Evolutionary conservation across 2,113 vertebrate species (phyloP).

Genomic region (Muscicapa adusta): DNA sequence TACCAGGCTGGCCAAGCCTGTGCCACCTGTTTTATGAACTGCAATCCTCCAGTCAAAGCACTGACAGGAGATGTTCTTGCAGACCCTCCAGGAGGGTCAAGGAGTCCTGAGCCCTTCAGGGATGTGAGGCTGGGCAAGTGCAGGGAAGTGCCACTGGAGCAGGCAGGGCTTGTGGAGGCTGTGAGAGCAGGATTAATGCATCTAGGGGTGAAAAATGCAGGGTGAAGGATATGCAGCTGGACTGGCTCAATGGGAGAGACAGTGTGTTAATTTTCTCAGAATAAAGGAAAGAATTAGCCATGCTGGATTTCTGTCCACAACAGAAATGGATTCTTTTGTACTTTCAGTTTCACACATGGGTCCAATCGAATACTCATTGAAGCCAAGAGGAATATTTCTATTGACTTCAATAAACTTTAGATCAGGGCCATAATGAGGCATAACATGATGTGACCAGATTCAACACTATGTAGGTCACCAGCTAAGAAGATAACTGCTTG

Average conservation of each 20-base stretch:
- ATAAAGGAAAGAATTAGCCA: background rate
- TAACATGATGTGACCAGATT: slow-evolving; percentile 11
- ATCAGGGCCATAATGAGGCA: slow-evolving; percentile 46
- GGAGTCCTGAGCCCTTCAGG: background rate
- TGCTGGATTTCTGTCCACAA: background rate
- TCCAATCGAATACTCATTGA: slow-evolving; percentile 32
- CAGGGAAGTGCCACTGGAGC: background rate
- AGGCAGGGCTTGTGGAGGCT: background rate
- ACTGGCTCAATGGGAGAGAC: background rate
- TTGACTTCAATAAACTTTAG: slow-evolving; percentile 50
- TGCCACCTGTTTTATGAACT: rapidly evolving
- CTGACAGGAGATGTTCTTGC: background rate
- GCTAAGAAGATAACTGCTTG: background rate
- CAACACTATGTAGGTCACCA: background rate
- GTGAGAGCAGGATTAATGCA: rapidly evolving
- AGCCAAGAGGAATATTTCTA: slow-evolving; percentile 42
- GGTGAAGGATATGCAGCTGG: background rate
- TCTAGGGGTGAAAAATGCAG: background rate
- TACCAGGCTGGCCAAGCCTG: rapidly evolving
- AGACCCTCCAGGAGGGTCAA: background rate
- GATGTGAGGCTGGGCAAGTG: background rate
- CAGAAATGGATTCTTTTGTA: slow-evolving; percentile 22
- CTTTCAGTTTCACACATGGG: background rate
- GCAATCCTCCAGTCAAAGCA: background rate
- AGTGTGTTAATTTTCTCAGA: background rate